Base-by-base conservation (phyloP, 2,797 vertebrate genomes). In the Myotis myotis region DNA sequence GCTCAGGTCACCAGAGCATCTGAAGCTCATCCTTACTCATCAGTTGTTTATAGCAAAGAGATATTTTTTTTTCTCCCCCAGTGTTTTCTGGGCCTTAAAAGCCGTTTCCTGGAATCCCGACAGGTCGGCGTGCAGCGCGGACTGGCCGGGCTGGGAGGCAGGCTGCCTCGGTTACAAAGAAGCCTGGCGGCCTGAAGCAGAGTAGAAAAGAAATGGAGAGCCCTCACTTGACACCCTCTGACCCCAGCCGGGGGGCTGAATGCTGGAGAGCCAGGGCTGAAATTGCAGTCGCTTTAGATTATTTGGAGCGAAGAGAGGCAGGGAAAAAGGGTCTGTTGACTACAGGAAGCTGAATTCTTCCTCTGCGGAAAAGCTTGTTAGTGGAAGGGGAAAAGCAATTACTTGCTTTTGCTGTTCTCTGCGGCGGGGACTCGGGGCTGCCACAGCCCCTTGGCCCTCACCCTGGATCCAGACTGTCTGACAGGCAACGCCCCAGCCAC, bases 261-360 rank as follows among this genome's bases (percentile, higher is more conserved):
- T 97, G 82, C 97, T 36, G 66, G 96, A 97, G 97, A 98, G 96
- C 94, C 96, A 66, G 97, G 68, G 68, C 97, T 97, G 98, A 97
- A 98, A 97, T 97, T 97, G 97, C 98, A 98, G 98, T 97, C 97
- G 84, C 98, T 98, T 98, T 97, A 97, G 98, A 98, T 98, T 98
- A 97, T 98, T 98, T 80, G 86, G 97, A 97, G 97, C 96, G 93
- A 91, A 38, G 97, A 97, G 97, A 98, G 96, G 98, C 97, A 95
- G 96, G 97, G 97, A 94, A 98, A 96, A 98, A 97, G 97, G 96
- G 96, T 89, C 97, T 97, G 96, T 96, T 98, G 97, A 97, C 97
- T 98, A 92, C 97, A 96, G 97, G 98, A 97, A 97, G 97, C 97
- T 97, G 97, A 97, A 98, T 97, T 97, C 95, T 95, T 96, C 93